Evolutionary conservation across 1,140 invertebrate species (phyloP).

Genomic region (Steinernema khuongi): DNA sequence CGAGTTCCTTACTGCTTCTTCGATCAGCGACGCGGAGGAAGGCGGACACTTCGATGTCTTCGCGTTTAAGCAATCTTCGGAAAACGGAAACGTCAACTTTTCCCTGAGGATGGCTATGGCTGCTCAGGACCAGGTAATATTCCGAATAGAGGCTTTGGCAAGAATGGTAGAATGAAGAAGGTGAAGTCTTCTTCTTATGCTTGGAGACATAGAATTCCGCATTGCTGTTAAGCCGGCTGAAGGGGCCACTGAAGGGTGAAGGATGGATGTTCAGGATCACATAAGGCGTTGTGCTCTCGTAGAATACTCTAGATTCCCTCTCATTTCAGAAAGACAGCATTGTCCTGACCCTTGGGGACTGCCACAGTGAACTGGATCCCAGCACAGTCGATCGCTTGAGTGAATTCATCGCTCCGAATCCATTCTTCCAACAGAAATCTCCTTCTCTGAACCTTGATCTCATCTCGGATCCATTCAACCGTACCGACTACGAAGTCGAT

Average conservation of each 20-base stretch:
- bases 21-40: neutral
- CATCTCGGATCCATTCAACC: neutral
- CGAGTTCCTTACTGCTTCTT: neutral
- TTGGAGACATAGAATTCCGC: no score
- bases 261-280: no score
- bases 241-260: no score
- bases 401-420: conserved; percentile 22
- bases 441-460: no score
- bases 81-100: neutral
- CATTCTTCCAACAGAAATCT: conserved; percentile 25
- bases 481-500: neutral
- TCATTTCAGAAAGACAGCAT: neutral
- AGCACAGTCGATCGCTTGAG: conserved; percentile 30
- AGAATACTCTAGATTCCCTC: neutral
- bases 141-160: no score
- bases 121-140: neutral
- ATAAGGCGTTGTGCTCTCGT: no score
- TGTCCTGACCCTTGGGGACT: conserved; percentile 23
- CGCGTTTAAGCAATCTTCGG: neutral
- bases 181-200: no score
- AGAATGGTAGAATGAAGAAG: no score
- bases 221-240: no score
- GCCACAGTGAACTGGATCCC: conserved; percentile 27
- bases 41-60: neutral
- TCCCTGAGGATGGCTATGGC: neutral